Conservation (phyloP, 2,888 invertebrate species). For the Cryptophagus acutangulus region DNA sequence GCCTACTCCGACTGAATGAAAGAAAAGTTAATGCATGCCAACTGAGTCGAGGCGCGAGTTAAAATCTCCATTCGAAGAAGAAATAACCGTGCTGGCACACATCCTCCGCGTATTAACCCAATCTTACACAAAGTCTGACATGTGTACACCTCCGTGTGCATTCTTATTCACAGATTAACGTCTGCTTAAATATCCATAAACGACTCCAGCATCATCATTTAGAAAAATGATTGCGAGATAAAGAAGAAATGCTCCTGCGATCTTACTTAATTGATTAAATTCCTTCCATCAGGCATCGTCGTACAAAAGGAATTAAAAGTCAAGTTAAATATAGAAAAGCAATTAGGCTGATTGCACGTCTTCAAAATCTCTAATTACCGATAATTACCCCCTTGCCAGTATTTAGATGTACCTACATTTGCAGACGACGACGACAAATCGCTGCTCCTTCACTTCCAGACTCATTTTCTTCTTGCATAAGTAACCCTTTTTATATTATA, state of each 20-base stretch:
- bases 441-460: not conserved
- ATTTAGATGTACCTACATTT: conserved; percentile 16
- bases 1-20: too few species aligned
- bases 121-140: conserved; percentile 1
- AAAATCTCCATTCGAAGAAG: not conserved
- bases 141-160: conserved; percentile 16
- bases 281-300: conserved; percentile 12
- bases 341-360: conserved; percentile 31
- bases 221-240: too few species aligned
- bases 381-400: conserved; percentile 32
- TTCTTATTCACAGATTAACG: conserved; percentile 28
- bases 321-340: conserved; percentile 30
- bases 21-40: conserved; percentile 1
- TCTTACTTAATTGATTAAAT: conserved; percentile 18
- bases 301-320: conserved; percentile 17
- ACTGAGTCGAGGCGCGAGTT: conserved; percentile 1
- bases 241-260: too few species aligned
- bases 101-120: conserved; percentile 4
- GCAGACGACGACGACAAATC: too few species aligned
- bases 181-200: conserved; percentile 30
- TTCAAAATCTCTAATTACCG: conserved; percentile 33
- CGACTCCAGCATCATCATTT: conserved; percentile 22
- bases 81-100: conserved; percentile 3
- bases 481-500: too few species aligned
- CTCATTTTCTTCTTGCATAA: too few species aligned